phyloP scores from a whole-genome alignment of 2,888 invertebrate genomes.

The Brachylomia viminalis region DNA sequence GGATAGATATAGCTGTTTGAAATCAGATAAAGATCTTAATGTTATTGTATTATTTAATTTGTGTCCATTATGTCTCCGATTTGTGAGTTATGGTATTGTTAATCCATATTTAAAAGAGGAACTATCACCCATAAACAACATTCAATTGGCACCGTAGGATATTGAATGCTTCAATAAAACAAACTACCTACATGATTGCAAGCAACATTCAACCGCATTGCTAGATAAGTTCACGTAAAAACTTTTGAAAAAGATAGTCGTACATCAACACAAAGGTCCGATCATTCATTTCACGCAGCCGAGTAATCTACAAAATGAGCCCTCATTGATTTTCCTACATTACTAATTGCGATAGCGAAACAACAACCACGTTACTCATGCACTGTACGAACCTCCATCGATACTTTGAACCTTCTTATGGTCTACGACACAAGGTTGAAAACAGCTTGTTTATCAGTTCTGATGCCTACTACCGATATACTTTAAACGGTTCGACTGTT shows the following conservation, averaged over 20 bases:
- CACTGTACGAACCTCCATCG: constrained; percentile 14
- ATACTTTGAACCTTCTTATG: constrained; percentile 47
- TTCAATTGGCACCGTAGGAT: background rate
- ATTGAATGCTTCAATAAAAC: background rate
- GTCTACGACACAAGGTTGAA: constrained; percentile 42
- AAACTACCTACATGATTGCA: background rate
- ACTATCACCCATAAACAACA: background rate
- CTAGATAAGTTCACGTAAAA: constrained; percentile 46
- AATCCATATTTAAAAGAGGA: constrained; percentile 6
- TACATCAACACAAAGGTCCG: constrained; percentile 75
- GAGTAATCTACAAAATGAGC: constrained; percentile 86
- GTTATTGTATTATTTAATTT: constrained; percentile 50
- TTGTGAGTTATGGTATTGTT: constrained; percentile 50
- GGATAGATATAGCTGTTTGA: constrained; percentile 44
- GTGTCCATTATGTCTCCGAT: constrained; percentile 39
- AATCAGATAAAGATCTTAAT: constrained; percentile 61
- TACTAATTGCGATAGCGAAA: constrained; percentile 85
- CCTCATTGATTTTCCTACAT: constrained; percentile 86
- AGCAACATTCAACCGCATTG: constrained; percentile 32
- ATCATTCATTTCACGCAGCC: constrained; percentile 83
- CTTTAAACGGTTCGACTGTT: constrained; percentile 76
- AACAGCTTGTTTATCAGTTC: constrained; percentile 58
- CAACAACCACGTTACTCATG: constrained; percentile 51
- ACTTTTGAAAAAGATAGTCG: constrained; percentile 68
- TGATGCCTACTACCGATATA: constrained; percentile 51